Evolutionary conservation across 2,888 invertebrate species (phyloP).

Genomic region (Campoletis raptor): DNA sequence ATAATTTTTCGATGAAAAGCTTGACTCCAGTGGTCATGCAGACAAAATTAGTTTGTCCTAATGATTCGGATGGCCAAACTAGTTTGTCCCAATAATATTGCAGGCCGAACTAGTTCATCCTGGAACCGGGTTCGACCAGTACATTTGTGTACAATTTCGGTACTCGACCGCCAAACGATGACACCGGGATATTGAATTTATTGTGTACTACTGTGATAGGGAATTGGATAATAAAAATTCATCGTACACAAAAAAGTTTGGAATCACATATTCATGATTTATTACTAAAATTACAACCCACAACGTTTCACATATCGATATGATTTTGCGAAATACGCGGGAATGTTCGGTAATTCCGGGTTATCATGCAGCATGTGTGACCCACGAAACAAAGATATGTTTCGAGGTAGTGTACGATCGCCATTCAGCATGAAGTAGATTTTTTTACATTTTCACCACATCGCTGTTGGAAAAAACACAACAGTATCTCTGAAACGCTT

Average conservation of each 20-base stretch:
- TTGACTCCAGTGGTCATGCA: neutral
- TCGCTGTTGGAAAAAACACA: neutral
- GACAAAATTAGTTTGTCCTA: neutral
- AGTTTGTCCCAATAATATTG: neutral
- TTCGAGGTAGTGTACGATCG: neutral
- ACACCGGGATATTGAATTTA: neutral
- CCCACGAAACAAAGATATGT: conserved; percentile 8
- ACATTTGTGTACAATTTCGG: neutral
- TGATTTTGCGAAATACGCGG: conserved; percentile 33
- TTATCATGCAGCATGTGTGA: conserved; percentile 16
- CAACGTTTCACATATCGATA: neutral
- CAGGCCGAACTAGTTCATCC: neutral
- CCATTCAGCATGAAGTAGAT: neutral
- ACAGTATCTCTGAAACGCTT: neutral
- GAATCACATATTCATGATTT: neutral
- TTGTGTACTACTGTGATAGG: neutral
- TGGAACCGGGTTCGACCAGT: neutral
- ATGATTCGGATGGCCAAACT: neutral
- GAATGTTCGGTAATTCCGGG: conserved; percentile 29
- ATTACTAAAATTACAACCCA: neutral
- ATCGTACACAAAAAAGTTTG: neutral
- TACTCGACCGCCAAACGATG: neutral
- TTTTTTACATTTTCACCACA: neutral
- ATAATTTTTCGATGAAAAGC: neutral
- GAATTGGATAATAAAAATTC: neutral